Conservation (phyloP, 2,888 invertebrate genomes). For the Ellobium chinense region DNA sequence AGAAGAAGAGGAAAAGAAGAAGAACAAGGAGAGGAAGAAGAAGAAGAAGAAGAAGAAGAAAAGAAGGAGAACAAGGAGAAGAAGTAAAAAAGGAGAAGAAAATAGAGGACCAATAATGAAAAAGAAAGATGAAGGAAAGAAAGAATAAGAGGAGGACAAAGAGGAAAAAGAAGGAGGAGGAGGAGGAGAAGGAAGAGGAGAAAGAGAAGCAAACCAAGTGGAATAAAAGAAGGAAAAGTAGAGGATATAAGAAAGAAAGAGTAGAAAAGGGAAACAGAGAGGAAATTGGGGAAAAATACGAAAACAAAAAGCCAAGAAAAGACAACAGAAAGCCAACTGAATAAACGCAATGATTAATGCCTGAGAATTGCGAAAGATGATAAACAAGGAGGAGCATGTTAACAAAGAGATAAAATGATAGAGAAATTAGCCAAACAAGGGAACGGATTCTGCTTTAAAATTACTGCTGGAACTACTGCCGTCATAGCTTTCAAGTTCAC, state of each 20-base stretch:
- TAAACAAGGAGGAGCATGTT: no score
- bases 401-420: no score
- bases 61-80: neutral
- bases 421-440: no score
- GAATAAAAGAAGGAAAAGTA: neutral
- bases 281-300: no score
- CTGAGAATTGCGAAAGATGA: no score
- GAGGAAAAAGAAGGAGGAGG: neutral
- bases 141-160: neutral
- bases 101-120: neutral
- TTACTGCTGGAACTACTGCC: no score
- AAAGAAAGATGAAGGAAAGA: neutral
- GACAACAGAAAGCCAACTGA: no score
- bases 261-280: neutral
- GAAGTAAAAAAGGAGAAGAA: neutral
- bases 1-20: neutral
- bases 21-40: neutral
- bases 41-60: neutral
- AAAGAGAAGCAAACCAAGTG: conserved; percentile 1
- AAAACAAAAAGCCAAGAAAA: no score
- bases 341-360: no score
- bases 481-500: no score
- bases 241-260: neutral
- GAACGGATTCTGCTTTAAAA: no score
- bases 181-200: neutral